Evolutionary conservation across 2,888 invertebrate genomes (phyloP).

Genomic region (Melangyna quadrimaculata): DNA sequence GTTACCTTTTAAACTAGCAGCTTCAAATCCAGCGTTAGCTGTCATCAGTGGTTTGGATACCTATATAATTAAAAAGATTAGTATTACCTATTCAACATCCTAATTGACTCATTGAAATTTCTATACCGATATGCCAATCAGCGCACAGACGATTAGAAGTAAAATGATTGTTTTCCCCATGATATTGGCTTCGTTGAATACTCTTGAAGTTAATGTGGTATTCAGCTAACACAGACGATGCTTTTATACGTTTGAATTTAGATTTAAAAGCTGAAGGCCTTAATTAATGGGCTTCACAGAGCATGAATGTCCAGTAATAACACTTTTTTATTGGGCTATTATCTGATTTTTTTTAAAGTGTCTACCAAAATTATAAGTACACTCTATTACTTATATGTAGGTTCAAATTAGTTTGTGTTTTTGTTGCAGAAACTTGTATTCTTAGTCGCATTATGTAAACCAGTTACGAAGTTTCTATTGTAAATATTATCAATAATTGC

Average conservation of each 20-base stretch:
- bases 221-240: neutral
- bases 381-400: neutral
- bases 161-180: neutral
- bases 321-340: neutral
- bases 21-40: neutral
- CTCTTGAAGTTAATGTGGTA: neutral
- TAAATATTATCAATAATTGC: too few relatives aligned
- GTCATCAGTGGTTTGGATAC: constrained; percentile 5
- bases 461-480: neutral
- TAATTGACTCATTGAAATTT: neutral
- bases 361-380: neutral
- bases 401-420: neutral
- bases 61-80: neutral
- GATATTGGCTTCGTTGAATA: neutral
- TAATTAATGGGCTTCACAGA: constrained; percentile 28
- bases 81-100: neutral
- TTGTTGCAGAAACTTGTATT: neutral
- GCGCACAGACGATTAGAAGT: constrained; percentile 4
- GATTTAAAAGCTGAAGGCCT: neutral
- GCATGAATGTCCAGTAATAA: constrained; percentile 34
- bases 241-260: constrained; percentile 26
- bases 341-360: neutral
- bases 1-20: neutral
- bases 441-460: neutral
- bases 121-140: constrained; percentile 39